phyloP scores from a whole-genome alignment of 2,888 invertebrate species.

The Heliconius aoede region DNA sequence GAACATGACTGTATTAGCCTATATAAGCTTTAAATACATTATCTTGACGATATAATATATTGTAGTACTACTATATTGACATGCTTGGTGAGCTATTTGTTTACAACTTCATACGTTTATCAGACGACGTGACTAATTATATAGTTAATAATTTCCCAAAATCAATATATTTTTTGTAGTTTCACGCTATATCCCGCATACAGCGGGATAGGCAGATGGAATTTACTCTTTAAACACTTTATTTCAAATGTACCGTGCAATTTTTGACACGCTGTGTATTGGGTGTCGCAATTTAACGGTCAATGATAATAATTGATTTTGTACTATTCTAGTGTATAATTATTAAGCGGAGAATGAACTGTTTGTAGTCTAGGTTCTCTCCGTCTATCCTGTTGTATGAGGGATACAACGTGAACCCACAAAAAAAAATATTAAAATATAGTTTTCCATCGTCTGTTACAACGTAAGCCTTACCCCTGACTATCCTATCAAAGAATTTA shows the following conservation, averaged over 20 bases:
- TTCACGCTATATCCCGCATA: not conserved
- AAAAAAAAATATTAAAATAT: constrained; percentile 6
- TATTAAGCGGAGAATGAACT: too few relatives aligned
- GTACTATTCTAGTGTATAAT: too few relatives aligned
- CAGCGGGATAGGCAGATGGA: too few relatives aligned
- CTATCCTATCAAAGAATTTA: constrained; percentile 41
- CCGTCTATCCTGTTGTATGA: not conserved
- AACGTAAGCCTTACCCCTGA: constrained; percentile 29
- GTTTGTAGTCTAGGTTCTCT: too few relatives aligned
- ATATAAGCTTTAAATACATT: constrained; percentile 48
- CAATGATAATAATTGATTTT: too few relatives aligned
- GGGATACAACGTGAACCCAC: not conserved
- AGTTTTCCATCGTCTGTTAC: constrained; percentile 31
- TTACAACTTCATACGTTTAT: constrained; percentile 4
- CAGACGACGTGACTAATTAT: not conserved
- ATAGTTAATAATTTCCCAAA: not conserved
- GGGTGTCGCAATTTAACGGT: too few relatives aligned
- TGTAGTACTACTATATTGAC: constrained; percentile 30
- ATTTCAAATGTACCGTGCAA: too few relatives aligned
- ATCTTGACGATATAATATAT: constrained; percentile 36
- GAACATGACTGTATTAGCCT: constrained; percentile 46
- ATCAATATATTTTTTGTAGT: not conserved
- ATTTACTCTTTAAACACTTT: too few relatives aligned
- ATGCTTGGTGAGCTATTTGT: constrained; percentile 20
- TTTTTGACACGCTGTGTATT: too few relatives aligned